These are phyloP conservation scores for Drosophila varians DNA, from an alignment of 1,140 invertebrate genomes.

Conservation along the genomic window DNA sequence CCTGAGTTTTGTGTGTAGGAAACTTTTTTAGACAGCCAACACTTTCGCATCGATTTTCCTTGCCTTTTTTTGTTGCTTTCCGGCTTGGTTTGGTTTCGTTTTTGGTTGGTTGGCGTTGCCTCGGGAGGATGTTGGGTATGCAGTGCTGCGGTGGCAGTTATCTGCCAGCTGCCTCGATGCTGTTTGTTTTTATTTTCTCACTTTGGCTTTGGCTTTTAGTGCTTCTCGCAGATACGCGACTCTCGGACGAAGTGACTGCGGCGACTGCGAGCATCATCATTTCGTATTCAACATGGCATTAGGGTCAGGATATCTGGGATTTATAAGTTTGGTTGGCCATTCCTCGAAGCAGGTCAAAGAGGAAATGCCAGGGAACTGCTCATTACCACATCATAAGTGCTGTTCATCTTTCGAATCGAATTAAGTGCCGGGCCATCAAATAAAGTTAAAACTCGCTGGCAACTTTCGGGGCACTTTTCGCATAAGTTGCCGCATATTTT, in stretches of 20 bases:
- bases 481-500: slow-evolving; percentile 13
- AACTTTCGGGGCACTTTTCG: slow-evolving; percentile 18
- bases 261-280: slow-evolving; percentile 61
- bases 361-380: slow-evolving; percentile 32
- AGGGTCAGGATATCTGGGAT: slow-evolving; percentile 81
- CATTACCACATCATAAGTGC: slow-evolving; percentile 61
- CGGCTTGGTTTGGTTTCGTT: neutral
- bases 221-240: slow-evolving; percentile 19
- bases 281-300: slow-evolving; percentile 78
- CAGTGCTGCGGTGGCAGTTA: slow-evolving; percentile 29
- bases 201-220: slow-evolving; percentile 57
- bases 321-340: slow-evolving; percentile 79
- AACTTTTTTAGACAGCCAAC: slow-evolving; percentile 64
- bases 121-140: neutral
- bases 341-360: slow-evolving; percentile 51
- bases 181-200: slow-evolving; percentile 70
- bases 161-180: slow-evolving; percentile 54
- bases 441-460: slow-evolving; percentile 15
- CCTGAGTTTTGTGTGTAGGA: slow-evolving; percentile 20
- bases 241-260: slow-evolving; percentile 10
- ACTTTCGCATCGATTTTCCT: slow-evolving; percentile 75
- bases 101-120: neutral
- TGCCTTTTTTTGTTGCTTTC: slow-evolving; percentile 19
- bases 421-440: slow-evolving; percentile 54
- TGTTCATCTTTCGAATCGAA: slow-evolving; percentile 54